Evolutionary conservation across 2,113 vertebrate species (phyloP).

Genomic region (Mirza zaza): DNA sequence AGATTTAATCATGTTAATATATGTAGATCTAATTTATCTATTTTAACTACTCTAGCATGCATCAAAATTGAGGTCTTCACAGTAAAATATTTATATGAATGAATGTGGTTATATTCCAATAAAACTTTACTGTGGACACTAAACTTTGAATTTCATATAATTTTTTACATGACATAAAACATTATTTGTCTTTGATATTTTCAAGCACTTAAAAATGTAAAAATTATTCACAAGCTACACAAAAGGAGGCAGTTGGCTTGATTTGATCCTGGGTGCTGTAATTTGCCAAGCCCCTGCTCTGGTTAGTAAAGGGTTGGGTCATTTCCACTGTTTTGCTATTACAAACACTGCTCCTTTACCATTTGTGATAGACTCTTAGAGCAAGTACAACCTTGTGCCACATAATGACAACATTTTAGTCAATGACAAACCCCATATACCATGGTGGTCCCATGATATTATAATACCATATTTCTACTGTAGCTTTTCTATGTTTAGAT

Average conservation of each 20-base stretch:
- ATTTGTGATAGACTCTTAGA: neutral
- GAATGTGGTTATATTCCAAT: neutral
- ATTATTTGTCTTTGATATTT: neutral
- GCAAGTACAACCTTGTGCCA: neutral
- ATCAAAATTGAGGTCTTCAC: neutral
- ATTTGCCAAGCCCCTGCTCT: neutral
- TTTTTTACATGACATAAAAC: neutral
- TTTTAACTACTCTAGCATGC: neutral
- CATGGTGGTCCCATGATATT: neutral
- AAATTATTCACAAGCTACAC: neutral
- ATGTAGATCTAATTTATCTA: neutral
- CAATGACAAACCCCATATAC: neutral
- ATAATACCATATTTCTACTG: neutral
- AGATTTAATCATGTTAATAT: neutral
- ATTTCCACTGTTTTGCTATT: no score
- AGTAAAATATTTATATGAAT: neutral
- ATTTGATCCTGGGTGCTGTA: neutral
- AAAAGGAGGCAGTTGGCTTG: neutral
- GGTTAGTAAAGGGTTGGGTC: neutral
- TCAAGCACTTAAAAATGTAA: neutral
- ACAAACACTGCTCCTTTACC: neutral
- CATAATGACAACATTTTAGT: neutral
- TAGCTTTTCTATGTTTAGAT: neutral
- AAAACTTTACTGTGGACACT: neutral
- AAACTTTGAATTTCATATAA: neutral